Percentiles rank a stretch among this genome's conserved stretches.
phyloP scores from a whole-genome alignment of 2,888 invertebrate species.

The Dicycla oo region DNA sequence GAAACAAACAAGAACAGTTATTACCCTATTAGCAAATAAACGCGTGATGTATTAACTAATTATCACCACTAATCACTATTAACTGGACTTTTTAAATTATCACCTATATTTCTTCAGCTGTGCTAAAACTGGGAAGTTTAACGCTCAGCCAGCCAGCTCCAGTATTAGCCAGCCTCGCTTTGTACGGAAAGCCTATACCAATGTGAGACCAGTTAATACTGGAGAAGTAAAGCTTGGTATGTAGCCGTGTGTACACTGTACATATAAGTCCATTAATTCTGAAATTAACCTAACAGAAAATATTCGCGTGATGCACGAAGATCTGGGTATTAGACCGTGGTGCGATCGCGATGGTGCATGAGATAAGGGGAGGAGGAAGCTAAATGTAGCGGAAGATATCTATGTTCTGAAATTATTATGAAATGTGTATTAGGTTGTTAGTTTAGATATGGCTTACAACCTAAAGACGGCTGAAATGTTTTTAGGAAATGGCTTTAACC shows the following conservation, averaged over 20 bases:
- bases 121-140: slow-evolving; percentile 5
- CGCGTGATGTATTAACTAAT: slow-evolving; percentile 30
- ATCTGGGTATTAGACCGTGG: slow-evolving; percentile 74
- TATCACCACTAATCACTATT: slow-evolving; percentile 30
- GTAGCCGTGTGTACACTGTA: slow-evolving; percentile 21
- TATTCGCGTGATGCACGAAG: slow-evolving; percentile 73
- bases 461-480: too few species aligned
- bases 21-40: slow-evolving; percentile 26
- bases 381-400: background rate
- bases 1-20: slow-evolving; percentile 11
- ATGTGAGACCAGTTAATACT: background rate
- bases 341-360: slow-evolving; percentile 54
- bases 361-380: slow-evolving; percentile 43
- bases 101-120: slow-evolving; percentile 43
- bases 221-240: background rate
- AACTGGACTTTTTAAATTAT: slow-evolving; percentile 43
- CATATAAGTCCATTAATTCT: slow-evolving; percentile 56
- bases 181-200: background rate
- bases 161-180: background rate
- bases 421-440: background rate
- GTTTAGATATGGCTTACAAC: slow-evolving; percentile 5
- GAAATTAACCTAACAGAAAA: slow-evolving; percentile 69
- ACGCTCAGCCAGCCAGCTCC: background rate
- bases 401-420: background rate
- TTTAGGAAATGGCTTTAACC: background rate